A percentile compares a stretch with the other conserved stretches of the same genome.
Evolutionary conservation across 1,140 invertebrate genomes (phyloP).

Genomic region (silkworm (Bombyx mori)): ASM3026992v2 NC_085126.1:8891001-8891500

Average conservation of each 20-base stretch:
- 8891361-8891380: conserved; percentile 12
- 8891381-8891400: conserved; percentile 13
- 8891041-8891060: conserved; percentile 78
- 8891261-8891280: conserved; percentile 16
- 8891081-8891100: conserved; percentile 77
- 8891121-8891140: conserved; percentile 17
- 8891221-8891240: conserved; percentile 13
- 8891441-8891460: conserved; percentile 25
- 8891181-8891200: conserved; percentile 12
- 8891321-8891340: conserved; percentile 11
- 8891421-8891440: conserved; percentile 14
- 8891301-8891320: conserved; percentile 12
- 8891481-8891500: conserved; percentile 8
- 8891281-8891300: conserved; percentile 11
- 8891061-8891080: conserved; percentile 77
- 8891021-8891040: conserved; percentile 76
- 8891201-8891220: conserved; percentile 14
- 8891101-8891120: conserved; percentile 69
- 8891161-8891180: conserved; percentile 18
- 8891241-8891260: conserved; percentile 3
- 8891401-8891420: conserved; percentile 11
- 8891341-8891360: conserved; percentile 19
- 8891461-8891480: conserved; percentile 10
- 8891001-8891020: conserved; percentile 79
- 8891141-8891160: conserved; percentile 25